Evolutionary conservation across 2,888 invertebrate species (phyloP).

Genomic region (Trichacis sp.): DNA sequence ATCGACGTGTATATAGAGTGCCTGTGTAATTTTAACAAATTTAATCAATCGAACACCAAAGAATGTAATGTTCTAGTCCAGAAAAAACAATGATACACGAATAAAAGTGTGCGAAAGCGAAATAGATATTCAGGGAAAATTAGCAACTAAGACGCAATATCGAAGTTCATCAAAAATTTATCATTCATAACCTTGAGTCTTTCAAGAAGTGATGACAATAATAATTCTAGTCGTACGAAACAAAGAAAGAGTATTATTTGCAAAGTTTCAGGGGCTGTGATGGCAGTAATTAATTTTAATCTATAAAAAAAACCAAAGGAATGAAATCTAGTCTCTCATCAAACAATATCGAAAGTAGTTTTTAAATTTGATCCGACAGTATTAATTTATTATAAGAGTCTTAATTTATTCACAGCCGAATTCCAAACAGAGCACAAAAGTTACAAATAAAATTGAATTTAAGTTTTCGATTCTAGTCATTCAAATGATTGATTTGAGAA

Average conservation of each 20-base stretch:
- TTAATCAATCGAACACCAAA: conserved; percentile 3
- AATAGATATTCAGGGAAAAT: background rate
- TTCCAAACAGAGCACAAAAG: conserved; percentile 6
- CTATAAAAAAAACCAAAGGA: background rate
- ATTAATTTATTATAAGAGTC: background rate
- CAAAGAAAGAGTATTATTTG: background rate
- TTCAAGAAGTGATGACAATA: background rate
- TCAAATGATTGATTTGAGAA: background rate
- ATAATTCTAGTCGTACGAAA: background rate
- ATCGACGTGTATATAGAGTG: conserved; percentile 35
- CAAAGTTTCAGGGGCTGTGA: conserved; percentile 5
- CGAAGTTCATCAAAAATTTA: no score
- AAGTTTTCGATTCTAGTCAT: conserved; percentile 21
- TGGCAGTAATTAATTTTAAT: background rate
- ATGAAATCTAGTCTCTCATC: background rate
- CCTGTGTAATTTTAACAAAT: conserved; percentile 12
- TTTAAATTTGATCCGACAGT: background rate
- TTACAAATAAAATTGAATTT: conserved; percentile 19
- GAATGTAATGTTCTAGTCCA: background rate
- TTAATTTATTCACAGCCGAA: conserved; percentile 4
- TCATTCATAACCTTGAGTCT: no score
- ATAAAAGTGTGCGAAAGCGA: no score
- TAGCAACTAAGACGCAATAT: no score
- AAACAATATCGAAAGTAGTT: background rate
- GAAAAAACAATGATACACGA: background rate